phyloP scores from a whole-genome alignment of 2,888 invertebrate genomes.

The Pseudococcus viburni region DNA sequence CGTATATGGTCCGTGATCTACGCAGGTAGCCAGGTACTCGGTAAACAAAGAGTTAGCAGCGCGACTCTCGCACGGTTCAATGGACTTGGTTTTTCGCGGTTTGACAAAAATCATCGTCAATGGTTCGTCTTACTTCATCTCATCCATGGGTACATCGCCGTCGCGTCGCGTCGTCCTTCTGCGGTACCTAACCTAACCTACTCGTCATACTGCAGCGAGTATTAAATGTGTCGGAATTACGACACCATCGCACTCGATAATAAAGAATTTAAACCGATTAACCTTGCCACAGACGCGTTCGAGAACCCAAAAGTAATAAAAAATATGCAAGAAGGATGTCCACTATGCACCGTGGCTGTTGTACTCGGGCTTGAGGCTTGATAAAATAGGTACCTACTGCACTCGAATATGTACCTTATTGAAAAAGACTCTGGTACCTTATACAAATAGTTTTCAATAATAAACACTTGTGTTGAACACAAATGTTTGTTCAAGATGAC shows the following conservation, averaged over 20 bases:
- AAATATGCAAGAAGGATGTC: constrained; percentile 37
- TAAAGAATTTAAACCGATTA: constrained; percentile 28
- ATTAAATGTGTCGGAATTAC: not conserved
- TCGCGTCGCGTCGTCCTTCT: not conserved
- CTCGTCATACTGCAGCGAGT: not conserved
- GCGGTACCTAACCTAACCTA: not conserved
- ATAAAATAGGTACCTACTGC: not conserved
- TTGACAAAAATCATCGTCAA: not conserved
- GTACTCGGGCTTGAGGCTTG: not conserved
- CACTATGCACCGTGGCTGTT: not conserved
- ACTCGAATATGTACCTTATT: too few relatives aligned
- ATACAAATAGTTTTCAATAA: not conserved
- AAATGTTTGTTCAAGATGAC: constrained; percentile 13
- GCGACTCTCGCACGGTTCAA: not conserved
- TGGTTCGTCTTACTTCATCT: not conserved
- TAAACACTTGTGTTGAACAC: not conserved
- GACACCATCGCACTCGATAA: not conserved
- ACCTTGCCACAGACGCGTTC: not conserved
- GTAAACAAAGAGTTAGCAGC: not conserved
- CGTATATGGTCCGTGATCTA: too few relatives aligned
- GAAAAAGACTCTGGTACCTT: too few relatives aligned
- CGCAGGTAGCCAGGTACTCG: too few relatives aligned
- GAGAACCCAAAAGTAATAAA: constrained; percentile 10
- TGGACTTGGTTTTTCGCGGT: not conserved
- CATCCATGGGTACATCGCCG: not conserved